Base-by-base conservation (phyloP, 35 echinoderm and acorn worm genomes). In the Chiridota heheva region DNA sequence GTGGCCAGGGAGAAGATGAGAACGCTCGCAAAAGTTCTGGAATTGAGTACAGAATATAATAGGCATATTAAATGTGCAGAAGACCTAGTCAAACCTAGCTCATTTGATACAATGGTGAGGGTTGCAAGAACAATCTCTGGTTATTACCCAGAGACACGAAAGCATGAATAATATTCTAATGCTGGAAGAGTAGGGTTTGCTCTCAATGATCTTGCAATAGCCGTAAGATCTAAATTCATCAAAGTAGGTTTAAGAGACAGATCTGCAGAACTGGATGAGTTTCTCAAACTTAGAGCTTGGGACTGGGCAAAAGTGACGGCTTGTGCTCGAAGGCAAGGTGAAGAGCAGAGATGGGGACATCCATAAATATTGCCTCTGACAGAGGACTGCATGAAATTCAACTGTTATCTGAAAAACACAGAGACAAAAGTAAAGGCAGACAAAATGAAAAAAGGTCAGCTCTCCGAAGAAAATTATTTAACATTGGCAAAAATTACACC, bases 151-250 rank as follows among this genome's bases (percentile, higher is more conserved):
- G 40, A 56, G 41, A 67, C 60, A 0, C 86, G 81, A 47, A n/a
- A 30, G 32, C 46, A 88, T 22, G 17, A 72, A 17, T 24, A 75
- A 30, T 88, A 88, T 39, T 81, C 76, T 5, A 88, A 45, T 88
- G 86, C 86, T 15, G 18, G 30, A 7, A 88, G 86, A 16, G 76
- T 81, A 2, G 76, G 86, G 1, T 88, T 88, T 81, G 86, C 86
- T 20, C 26, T 70, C 2, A 80, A 44, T 43, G 86, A 88, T 29
- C 45, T 88, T 2, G 85, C 85, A 3, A 15, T 53, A 10, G 71
- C 51, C 5, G 42, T 86, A 3, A 81, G 46, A n/a, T 78, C 45
- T 49, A 58, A 42, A n/a, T 45, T 42, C 60, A 88, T 88, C 27
- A 81, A 67, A 27, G 0, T 0, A 4, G 42, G 71, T 29, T 29